Evolutionary conservation across 2,797 vertebrate species (phyloP).

Genomic region (Liparis tanakae): DNA sequence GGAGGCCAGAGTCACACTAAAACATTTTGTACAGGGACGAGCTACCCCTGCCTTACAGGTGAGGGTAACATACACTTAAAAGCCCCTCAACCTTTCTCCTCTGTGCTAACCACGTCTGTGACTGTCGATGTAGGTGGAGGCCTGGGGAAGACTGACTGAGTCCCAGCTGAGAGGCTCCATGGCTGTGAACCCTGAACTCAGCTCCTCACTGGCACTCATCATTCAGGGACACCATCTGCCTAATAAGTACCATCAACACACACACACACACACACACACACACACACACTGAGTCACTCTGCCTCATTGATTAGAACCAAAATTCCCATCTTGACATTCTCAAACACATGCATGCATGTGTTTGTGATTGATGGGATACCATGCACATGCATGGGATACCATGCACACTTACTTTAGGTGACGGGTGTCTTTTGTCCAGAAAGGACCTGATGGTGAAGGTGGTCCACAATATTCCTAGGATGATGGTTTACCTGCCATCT

Average conservation of each 20-base stretch:
- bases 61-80: background rate
- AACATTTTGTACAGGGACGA: conserved; percentile 55
- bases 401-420: conserved; percentile 6
- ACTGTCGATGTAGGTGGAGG: conserved; percentile 73
- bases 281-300: background rate
- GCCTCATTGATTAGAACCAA: background rate
- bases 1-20: conserved; percentile 75
- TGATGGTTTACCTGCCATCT: conserved; percentile 79
- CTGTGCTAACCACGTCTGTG: conserved; percentile 10
- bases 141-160: conserved; percentile 77
- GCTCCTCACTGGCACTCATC: conserved; percentile 77
- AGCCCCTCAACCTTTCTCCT: background rate
- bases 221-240: conserved; percentile 76
- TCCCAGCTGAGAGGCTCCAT: conserved; percentile 77
- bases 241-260: conserved; percentile 76
- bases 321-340: background rate
- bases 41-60: conserved; percentile 70
- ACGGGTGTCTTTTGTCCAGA: conserved; percentile 73
- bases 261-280: background rate
- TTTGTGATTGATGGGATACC: no score
- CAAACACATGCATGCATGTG: background rate
- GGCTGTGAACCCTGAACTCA: conserved; percentile 79
- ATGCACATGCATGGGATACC: no score
- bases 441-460: conserved; percentile 83
- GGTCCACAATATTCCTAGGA: conserved; percentile 80